Evolutionary conservation across 2,113 vertebrate genomes (phyloP).

Genomic region (Strix uralensis): DNA sequence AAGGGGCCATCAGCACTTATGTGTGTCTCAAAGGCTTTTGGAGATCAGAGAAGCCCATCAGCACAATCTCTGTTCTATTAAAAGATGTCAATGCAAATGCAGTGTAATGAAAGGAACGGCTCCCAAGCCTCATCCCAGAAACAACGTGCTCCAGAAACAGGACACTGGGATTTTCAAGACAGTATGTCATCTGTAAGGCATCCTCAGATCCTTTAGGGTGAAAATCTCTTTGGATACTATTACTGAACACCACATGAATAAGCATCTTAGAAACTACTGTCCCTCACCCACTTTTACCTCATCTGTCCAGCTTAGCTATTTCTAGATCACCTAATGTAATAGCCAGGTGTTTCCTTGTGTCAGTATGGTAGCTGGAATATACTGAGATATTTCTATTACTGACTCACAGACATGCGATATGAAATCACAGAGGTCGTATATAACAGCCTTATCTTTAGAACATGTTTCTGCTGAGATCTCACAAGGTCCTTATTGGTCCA

Average conservation of each 20-base stretch:
- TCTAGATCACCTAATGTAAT: background rate
- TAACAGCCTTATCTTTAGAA: background rate
- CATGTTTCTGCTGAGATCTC: background rate
- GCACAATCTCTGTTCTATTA: background rate
- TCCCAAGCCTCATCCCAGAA: background rate
- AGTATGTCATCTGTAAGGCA: constrained; percentile 7
- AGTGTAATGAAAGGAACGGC: background rate
- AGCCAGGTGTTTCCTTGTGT: constrained; percentile 1
- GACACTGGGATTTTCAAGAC: background rate
- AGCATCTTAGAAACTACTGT: background rate
- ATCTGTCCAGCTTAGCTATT: background rate
- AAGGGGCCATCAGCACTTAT: background rate
- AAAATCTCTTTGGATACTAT: constrained; percentile 1
- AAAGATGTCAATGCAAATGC: background rate
- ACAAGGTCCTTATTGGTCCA: background rate
- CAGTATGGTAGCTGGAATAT: background rate
- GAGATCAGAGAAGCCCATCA: background rate
- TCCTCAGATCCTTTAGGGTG: background rate
- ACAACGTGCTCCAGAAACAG: background rate
- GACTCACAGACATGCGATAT: background rate
- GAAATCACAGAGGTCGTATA: background rate
- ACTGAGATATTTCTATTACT: background rate
- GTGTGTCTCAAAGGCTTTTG: background rate
- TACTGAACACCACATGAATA: background rate
- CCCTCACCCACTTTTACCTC: background rate